phyloP scores from a whole-genome alignment of 2,797 vertebrate species.

The Nasua narica region DNA sequence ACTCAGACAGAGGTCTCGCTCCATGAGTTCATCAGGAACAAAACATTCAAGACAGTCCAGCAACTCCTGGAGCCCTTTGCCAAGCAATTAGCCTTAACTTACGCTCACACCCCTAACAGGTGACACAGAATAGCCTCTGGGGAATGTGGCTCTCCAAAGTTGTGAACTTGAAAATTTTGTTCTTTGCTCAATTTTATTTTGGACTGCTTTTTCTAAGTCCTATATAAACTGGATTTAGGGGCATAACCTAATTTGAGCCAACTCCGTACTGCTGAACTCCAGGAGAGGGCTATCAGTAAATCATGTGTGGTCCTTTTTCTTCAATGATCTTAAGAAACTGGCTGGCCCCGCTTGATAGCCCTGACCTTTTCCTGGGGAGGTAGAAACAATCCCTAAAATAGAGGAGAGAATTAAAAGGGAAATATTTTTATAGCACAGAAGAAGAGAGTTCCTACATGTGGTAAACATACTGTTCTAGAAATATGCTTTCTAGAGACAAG shows the following conservation, averaged over 20 bases:
- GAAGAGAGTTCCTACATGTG: slow-evolving; percentile 71
- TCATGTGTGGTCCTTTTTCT: slow-evolving; percentile 47
- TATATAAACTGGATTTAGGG: neutral
- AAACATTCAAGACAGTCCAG: slow-evolving; percentile 85
- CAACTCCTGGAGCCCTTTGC: slow-evolving; percentile 68
- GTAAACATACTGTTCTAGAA: slow-evolving; percentile 69
- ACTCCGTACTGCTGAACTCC: slow-evolving; percentile 52
- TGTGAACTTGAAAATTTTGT: neutral
- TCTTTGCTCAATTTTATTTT: neutral
- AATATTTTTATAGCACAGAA: slow-evolving; percentile 85
- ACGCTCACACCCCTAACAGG: accelerated
- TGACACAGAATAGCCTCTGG: neutral
- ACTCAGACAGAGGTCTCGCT: slow-evolving; percentile 94
- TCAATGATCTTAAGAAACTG: slow-evolving; percentile 57
- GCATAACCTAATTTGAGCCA: neutral
- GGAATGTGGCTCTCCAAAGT: neutral
- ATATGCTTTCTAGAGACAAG: slow-evolving; percentile 73
- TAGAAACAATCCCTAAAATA: slow-evolving; percentile 70
- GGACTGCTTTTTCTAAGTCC: neutral
- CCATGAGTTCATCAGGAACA: slow-evolving; percentile 93
- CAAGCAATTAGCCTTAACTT: slow-evolving; percentile 27
- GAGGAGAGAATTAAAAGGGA: slow-evolving; percentile 78
- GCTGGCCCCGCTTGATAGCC: neutral
- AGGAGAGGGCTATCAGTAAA: slow-evolving; percentile 17
- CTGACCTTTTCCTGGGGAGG: slow-evolving; percentile 55